These are phyloP conservation scores for Coregonus ussuriensis DNA, from an alignment of 2,797 vertebrate genomes.

Conservation along the genomic window DNA sequence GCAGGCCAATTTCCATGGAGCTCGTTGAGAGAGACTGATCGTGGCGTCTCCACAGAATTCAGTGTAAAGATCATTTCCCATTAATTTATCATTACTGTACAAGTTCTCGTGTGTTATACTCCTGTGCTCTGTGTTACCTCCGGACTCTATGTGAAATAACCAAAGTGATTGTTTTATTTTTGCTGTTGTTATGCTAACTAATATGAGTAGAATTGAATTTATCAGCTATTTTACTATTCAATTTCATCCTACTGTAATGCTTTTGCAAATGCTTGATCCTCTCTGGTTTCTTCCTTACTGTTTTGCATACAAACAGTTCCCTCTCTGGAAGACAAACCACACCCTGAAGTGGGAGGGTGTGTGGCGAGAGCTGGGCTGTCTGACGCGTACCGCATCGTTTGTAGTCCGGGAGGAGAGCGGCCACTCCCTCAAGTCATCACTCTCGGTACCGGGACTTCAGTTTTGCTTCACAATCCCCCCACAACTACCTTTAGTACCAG, in stretches of 20 bases:
- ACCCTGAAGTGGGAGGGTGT: conserved; percentile 94
- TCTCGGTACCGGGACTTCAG: conserved; percentile 78
- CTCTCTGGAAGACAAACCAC: conserved; percentile 92
- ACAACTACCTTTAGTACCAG: neutral
- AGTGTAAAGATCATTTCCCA: conserved; percentile 72
- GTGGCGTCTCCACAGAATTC: conserved; percentile 88
- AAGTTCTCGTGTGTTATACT: neutral
- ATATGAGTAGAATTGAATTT: neutral
- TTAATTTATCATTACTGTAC: neutral
- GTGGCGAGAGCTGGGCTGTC: conserved; percentile 93
- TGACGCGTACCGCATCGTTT: conserved; percentile 91
- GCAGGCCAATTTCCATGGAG: conserved; percentile 99
- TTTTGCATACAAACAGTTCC: conserved; percentile 78
- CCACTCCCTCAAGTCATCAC: conserved; percentile 94
- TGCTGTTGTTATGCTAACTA: neutral
- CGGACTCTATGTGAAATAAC: neutral
- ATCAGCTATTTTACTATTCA: neutral
- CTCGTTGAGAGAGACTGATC: conserved; percentile 93
- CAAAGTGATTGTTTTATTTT: neutral
- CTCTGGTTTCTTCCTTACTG: neutral
- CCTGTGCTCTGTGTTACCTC: neutral
- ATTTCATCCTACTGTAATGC: neutral
- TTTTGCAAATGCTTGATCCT: neutral
- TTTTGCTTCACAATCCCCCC: neutral
- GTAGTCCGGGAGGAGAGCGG: conserved; percentile 93